Evolutionary conservation across 2,797 vertebrate species (phyloP), one percentile per base, ranked within the genome.

Genomic region (Anguilla marmorata): DNA sequence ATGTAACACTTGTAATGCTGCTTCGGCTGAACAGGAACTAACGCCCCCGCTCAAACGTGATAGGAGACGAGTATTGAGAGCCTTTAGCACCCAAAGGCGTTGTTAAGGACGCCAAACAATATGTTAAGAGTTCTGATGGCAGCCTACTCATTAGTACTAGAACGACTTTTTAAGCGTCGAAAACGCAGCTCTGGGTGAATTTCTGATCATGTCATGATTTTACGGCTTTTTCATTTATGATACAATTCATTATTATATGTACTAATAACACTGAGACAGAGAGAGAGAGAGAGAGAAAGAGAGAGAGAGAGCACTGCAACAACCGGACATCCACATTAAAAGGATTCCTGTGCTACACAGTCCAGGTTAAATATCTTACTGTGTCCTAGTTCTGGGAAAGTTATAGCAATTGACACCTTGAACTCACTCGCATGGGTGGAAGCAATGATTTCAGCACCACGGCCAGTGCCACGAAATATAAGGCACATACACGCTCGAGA

Each of bases 1-100:
- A 90, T 90, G 86, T 50, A 85, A 80, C 66, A 69, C 82, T 86
- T 85, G 76, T 87, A 87, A 90, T 87, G 88, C 89, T 86, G 86
- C 56, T 87, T 41, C 74, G 87, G 72, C 52, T 63, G 85, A 82
- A 86, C 21, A 86, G 66, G 83, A 87, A 87, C 80, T 79, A 86
- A 89, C 88, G 87, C 85, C 82, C 83, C 87, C 84, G 72, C 87
- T 90, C 66, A 84, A 89, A 88, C 90, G 27, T 60, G 82, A 60
- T 79, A 88, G 63, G 85, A 86, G 72, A n/a, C 11, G 30, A 54
- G 27, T 80, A 33, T 48, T 48, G 79, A 27, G 83, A 74, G 45
- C 58, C 69, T 52, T 89, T 88, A 86, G 84, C 74, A 84, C 79
- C 82, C 45, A 87, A 24, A 58, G 87, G 58, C 79, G 80, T 86